Conservation (phyloP, 2,888 invertebrate genomes). For the Sarcophaga carnaria region DNA sequence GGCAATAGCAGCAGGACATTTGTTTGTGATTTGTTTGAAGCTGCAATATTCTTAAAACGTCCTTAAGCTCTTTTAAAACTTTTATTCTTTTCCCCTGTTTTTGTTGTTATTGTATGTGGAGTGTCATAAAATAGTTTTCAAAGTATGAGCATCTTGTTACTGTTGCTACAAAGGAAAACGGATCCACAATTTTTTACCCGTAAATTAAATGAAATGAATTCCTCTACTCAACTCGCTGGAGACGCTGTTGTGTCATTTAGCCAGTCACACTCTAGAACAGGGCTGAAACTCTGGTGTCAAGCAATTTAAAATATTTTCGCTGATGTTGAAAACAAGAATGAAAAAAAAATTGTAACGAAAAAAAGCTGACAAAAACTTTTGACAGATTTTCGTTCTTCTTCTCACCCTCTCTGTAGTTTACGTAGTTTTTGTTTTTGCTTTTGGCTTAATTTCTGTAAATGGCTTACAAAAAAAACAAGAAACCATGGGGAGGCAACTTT, state of each 20-base stretch:
- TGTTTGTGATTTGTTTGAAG: conserved; percentile 7
- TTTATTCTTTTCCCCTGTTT: neutral
- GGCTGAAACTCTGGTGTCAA: conserved; percentile 15
- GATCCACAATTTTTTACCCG: conserved; percentile 16
- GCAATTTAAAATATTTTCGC: conserved; percentile 32
- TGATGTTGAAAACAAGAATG: neutral
- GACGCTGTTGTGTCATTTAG: no score
- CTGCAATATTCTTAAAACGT: conserved; percentile 2
- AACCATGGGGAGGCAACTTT: neutral
- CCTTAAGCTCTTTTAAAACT: neutral
- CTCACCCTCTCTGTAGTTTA: neutral
- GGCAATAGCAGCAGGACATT: neutral
- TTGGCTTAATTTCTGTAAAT: neutral
- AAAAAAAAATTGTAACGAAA: neutral
- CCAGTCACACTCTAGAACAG: neutral
- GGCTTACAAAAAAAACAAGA: neutral
- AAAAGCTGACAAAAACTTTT: conserved; percentile 37
- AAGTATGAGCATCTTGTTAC: neutral
- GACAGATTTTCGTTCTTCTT: conserved; percentile 26
- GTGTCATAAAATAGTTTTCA: neutral
- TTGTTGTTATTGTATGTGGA: conserved; percentile 2
- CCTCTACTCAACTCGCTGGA: neutral
- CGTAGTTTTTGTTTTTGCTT: neutral
- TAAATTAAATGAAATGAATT: conserved; percentile 5
- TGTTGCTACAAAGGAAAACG: neutral